phyloP scores from a whole-genome alignment of 2,888 invertebrate genomes.

The Amaurobius ferox region DNA sequence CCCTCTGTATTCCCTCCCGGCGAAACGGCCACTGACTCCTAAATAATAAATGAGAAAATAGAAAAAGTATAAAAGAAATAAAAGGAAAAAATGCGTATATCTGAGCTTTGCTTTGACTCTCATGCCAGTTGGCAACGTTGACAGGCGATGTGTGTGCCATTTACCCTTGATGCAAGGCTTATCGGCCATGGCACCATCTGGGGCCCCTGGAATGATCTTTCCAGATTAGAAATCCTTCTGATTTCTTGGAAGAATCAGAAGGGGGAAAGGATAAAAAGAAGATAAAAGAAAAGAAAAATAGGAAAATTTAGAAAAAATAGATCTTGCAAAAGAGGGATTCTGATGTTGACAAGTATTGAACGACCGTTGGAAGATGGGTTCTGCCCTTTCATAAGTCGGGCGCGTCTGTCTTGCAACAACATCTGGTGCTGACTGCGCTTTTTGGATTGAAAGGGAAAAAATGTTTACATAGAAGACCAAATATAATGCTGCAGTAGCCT shows the following conservation, averaged over 20 bases:
- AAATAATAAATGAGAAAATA: conserved; percentile 63
- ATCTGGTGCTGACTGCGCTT: conserved; percentile 41
- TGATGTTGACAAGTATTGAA: conserved; percentile 71
- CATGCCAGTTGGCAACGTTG: conserved; percentile 70
- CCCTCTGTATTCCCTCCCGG: neutral
- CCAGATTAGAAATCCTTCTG: conserved; percentile 67
- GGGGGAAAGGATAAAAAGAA: conserved; percentile 7
- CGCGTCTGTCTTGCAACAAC: conserved; percentile 48
- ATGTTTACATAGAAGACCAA: conserved; percentile 17
- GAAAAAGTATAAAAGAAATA: conserved; percentile 24
- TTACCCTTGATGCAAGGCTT: conserved; percentile 65
- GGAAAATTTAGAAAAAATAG: conserved; percentile 65
- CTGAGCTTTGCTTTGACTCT: conserved; percentile 42
- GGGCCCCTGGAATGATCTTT: conserved; percentile 60
- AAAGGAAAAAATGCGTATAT: conserved; percentile 40
- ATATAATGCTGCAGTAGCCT: neutral
- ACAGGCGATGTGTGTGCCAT: conserved; percentile 68
- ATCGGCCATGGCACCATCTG: conserved; percentile 68
- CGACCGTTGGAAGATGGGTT: conserved; percentile 65
- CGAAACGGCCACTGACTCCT: conserved; percentile 61
- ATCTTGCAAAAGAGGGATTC: conserved; percentile 70
- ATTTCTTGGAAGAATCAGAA: conserved; percentile 37
- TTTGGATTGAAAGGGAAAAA: conserved; percentile 8
- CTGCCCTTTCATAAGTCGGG: conserved; percentile 57
- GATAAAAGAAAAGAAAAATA: conserved; percentile 13